phyloP scores from a whole-genome alignment of 2,113 vertebrate species.

The Tenebrosternarchus preto region DNA sequence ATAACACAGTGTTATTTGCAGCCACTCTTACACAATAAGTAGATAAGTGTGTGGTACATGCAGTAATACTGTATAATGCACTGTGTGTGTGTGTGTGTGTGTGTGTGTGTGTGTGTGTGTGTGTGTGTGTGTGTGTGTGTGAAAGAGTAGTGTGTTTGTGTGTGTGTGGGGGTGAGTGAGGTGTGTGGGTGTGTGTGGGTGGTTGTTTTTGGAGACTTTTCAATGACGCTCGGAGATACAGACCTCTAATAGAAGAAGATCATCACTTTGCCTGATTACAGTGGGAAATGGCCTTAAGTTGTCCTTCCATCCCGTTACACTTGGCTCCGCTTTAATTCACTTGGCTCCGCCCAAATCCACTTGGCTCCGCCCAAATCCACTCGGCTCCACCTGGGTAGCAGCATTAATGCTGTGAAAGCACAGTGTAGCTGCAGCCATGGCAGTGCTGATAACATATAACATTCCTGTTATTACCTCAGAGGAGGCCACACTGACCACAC shows the following conservation, averaged over 20 bases:
- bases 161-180: too few relatives aligned
- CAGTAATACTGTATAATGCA: too few relatives aligned
- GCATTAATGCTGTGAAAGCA: too few relatives aligned
- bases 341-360: too few relatives aligned
- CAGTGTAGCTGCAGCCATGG: not conserved
- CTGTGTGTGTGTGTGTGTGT: slow-evolving; percentile 16
- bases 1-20: too few relatives aligned
- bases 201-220: not conserved
- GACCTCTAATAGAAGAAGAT: not conserved
- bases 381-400: not conserved
- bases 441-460: too few relatives aligned
- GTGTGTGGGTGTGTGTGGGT: slow-evolving; percentile 17
- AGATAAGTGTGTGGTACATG: too few relatives aligned
- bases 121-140: slow-evolving; percentile 17
- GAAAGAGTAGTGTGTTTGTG: too few relatives aligned
- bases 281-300: not conserved
- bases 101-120: slow-evolving; percentile 14
- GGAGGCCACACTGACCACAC: too few relatives aligned
- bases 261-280: not conserved
- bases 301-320: not conserved
- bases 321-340: not conserved
- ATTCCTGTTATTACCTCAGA: too few relatives aligned
- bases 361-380: not conserved
- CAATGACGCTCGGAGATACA: slow-evolving; percentile 2
- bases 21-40: too few relatives aligned